Evolutionary conservation across 2,888 invertebrate species (phyloP), one percentile per base, ranked within the genome.

Genomic region (Choristoneura rosaceana): DNA sequence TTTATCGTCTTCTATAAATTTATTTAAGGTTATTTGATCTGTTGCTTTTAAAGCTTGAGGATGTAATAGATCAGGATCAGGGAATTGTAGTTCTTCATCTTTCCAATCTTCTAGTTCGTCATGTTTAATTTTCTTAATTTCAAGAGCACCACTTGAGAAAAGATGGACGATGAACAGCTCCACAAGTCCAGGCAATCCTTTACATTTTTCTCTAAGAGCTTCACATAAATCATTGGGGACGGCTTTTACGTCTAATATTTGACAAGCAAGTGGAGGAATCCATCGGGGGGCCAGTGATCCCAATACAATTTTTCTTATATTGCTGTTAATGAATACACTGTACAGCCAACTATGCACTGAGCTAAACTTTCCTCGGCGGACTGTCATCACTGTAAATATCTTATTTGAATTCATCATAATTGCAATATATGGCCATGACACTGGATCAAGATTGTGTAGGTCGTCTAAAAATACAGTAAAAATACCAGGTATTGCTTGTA

Each of bases 221-320:
- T 89, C 87, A 73, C 95, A 92, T 67, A 96, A 84, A 70, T 94
- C 93, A 61, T 82, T 84, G 0, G 95, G 93, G 25, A 96, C 94
- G 0, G 94, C 96, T 63, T 90, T 85, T 0, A 95, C 95, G 64
- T 95, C 94, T 75, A 96, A 86, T 79, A 96, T 92, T 86, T 95
- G 95, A 76, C 96, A 96, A 41, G 95, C 95, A 41, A 96, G 86
- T 38, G 94, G 85, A 0, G 95, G 86, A 60, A 95, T 87, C 84
- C 89, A 89, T 3, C 82, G 77, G 0, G 84, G 71, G 34, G 87
- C 78, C 68, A 96, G 78, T 15, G 94, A 91, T 0, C 84, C 84
- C 66, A 96, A 79, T 4, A 88, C 82, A 55, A 92, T 89, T 83
- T 94, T 92, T 77, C 91, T 89, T 61, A 95, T 84, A 66, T 81